phyloP scores from a whole-genome alignment of 2,113 vertebrate genomes.

The Hystrix brachyura region DNA sequence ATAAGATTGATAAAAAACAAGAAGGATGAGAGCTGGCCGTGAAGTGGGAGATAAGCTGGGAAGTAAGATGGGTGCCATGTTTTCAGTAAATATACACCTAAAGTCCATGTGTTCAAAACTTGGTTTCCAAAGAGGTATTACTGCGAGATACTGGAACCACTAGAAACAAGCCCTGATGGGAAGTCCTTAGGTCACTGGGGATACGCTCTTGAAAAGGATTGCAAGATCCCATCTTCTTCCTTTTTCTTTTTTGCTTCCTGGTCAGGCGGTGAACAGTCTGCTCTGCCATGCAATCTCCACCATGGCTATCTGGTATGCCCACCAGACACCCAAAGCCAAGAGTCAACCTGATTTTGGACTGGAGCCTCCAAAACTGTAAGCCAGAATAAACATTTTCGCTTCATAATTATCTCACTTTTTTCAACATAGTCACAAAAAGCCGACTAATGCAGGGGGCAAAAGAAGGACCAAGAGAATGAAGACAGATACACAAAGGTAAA shows the following conservation, averaged over 20 bases:
- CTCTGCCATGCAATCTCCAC: background rate
- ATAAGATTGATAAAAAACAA: background rate
- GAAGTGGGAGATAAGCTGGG: background rate
- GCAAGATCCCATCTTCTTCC: background rate
- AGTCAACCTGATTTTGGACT: background rate
- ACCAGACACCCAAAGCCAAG: too few species aligned
- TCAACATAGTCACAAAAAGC: background rate
- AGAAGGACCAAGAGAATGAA: background rate
- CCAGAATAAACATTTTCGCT: background rate
- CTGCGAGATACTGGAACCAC: background rate
- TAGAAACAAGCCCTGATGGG: background rate
- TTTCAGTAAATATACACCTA: background rate
- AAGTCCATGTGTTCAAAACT: background rate
- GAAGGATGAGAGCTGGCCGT: background rate
- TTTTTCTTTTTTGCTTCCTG: background rate
- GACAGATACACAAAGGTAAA: background rate
- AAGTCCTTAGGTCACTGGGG: background rate
- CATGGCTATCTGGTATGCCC: background rate
- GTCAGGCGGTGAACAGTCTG: too few species aligned
- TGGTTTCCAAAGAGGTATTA: too few species aligned
- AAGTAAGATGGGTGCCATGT: background rate
- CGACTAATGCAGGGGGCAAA: background rate
- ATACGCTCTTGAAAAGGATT: background rate
- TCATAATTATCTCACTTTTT: background rate
- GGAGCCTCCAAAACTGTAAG: background rate